Evolutionary conservation across 2,113 vertebrate genomes (phyloP).

Genomic region (Gobiocypris rarus): DNA sequence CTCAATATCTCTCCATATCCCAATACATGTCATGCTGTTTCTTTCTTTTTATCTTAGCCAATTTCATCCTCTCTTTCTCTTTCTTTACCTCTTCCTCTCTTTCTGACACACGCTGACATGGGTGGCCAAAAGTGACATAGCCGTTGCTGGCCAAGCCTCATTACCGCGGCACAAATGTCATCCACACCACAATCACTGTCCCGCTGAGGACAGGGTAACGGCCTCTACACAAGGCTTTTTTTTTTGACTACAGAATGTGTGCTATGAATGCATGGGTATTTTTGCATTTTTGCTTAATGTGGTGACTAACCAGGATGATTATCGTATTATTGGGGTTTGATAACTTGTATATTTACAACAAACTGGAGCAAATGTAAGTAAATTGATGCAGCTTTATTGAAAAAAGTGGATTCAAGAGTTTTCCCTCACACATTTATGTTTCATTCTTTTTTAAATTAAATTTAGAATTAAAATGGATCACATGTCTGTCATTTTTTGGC

Average conservation of each 20-base stretch:
- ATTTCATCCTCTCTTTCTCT: slow-evolving; percentile 50
- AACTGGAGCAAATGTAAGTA: not conserved
- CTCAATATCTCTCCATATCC: slow-evolving; percentile 30
- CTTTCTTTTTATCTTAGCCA: slow-evolving; percentile 42
- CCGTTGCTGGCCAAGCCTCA: slow-evolving; percentile 78
- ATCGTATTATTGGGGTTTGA: not conserved
- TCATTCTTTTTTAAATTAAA: not conserved
- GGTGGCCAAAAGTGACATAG: slow-evolving; percentile 75
- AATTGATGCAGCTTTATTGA: not conserved
- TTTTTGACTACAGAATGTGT: slow-evolving; percentile 11
- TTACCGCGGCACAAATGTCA: slow-evolving; percentile 80
- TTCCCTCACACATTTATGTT: not conserved
- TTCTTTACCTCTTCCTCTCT: slow-evolving; percentile 46
- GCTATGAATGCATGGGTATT: slow-evolving; percentile 26
- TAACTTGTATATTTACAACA: not conserved
- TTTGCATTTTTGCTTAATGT: slow-evolving; percentile 29
- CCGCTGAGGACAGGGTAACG: slow-evolving; percentile 69
- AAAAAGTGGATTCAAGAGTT: not conserved
- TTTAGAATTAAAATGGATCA: not conserved
- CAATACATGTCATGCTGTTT: slow-evolving; percentile 22
- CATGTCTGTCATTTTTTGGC: too few species aligned
- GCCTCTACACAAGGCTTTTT: slow-evolving; percentile 61
- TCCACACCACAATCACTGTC: slow-evolving; percentile 76
- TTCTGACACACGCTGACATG: slow-evolving; percentile 65
- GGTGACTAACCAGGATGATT: not conserved